Conservation (phyloP, 1,140 invertebrate species). For the Eufriesea mexicana region DNA sequence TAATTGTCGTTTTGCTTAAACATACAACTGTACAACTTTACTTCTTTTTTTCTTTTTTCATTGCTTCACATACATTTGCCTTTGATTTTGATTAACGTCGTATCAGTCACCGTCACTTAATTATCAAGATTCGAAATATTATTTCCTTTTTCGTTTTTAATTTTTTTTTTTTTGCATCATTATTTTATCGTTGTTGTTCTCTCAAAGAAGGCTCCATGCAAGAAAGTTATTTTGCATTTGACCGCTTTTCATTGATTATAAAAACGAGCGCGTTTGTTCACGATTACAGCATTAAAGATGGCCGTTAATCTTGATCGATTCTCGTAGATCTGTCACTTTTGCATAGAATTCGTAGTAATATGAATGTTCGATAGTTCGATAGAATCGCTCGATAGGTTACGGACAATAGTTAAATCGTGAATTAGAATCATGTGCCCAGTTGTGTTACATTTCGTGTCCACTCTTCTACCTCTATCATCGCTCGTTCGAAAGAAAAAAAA, state of each 20-base stretch:
- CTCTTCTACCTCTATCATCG: slow-evolving; percentile 44
- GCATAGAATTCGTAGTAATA: slow-evolving; percentile 1
- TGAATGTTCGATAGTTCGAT: slow-evolving; percentile 20
- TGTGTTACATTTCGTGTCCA: slow-evolving; percentile 36
- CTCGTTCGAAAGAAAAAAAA: slow-evolving; percentile 35
- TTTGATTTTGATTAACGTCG: slow-evolving; percentile 64
- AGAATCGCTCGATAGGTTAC: slow-evolving; percentile 39
- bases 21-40: slow-evolving; percentile 29
- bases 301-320: slow-evolving; percentile 22
- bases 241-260: neutral
- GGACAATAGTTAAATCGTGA: slow-evolving; percentile 5
- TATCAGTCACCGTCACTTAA: neutral
- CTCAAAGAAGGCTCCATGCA: slow-evolving; percentile 2
- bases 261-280: slow-evolving; percentile 4
- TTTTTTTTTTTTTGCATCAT: neutral
- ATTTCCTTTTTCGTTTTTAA: slow-evolving; percentile 1
- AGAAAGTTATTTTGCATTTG: neutral
- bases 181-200: neutral
- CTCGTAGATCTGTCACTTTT: slow-evolving; percentile 1
- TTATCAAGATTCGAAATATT: neutral
- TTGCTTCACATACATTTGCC: slow-evolving; percentile 63
- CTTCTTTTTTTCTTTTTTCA: neutral
- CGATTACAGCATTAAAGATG: neutral
- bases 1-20: neutral
- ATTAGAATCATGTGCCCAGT: slow-evolving; percentile 48